Evolutionary conservation across 2,888 invertebrate genomes (phyloP), one percentile per base, ranked within the genome.

Genomic region (Oligia fasciuncula): DNA sequence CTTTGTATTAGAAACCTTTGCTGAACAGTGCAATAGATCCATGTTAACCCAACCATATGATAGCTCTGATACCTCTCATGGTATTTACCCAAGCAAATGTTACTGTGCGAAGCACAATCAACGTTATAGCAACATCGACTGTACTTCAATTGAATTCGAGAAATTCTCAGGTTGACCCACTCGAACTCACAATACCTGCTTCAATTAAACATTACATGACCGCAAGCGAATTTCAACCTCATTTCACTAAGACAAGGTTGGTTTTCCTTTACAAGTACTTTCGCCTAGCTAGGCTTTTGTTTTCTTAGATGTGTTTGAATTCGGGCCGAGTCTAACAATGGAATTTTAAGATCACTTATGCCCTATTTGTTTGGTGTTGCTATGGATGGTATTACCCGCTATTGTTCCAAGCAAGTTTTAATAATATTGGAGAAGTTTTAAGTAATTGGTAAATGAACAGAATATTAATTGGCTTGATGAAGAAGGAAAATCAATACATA

Each of bases 241-340:
- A 11, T 13, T 0, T 0, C 23, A 2, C 4, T 0, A 1, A 0
- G 4, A 9, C 2, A 83, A 66, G n/a, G 72, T 57, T 40, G 9
- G 8, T n/a, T 67, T 73, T 73, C 14, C 2, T 19, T 0, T 46
- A 5, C 23, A 62, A 57, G 43, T 35, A 40, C 23, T 19, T 14
- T 19, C 0, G 9, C 35, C 70, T 35, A 60, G 54, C 74, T 66
- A 74, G 72, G 80, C 87, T 73, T 80, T 86, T 85, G 76, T 86
- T 72, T 75, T 66, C 70, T 68, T 29, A 66, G 51, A 69, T 72
- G 84, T 83, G 76, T 83, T 79, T 60, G 72, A 83, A 74, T 84
- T 76, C 40, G 72, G 74, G 35, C 14, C 35, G 40, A 57, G 62
- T 57, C n/a, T 54, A 79, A 76, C 74, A 76, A 76, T 80, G 66